Evolutionary conservation across 2,888 invertebrate species (phyloP).

Genomic region (Cynaeus angustus): DNA sequence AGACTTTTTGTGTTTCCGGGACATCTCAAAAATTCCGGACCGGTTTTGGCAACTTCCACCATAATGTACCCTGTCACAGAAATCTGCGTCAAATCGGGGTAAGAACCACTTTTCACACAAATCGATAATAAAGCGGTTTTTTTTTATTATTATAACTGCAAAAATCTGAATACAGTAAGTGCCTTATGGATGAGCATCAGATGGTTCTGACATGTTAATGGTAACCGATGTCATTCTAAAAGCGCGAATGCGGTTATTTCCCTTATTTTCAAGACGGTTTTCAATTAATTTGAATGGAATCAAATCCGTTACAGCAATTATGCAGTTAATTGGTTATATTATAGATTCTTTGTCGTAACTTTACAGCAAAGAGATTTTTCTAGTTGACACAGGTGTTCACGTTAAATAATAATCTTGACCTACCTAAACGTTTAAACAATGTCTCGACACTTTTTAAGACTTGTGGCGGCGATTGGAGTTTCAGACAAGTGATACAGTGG

Average conservation of each 20-base stretch:
- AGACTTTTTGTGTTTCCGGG: constrained; percentile 58
- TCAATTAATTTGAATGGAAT: constrained; percentile 18
- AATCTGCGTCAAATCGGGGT: constrained; percentile 59
- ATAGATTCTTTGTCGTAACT: constrained; percentile 4
- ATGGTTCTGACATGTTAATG: constrained; percentile 24
- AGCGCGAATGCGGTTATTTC: constrained; percentile 16
- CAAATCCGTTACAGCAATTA: constrained; percentile 10
- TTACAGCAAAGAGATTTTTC: constrained; percentile 16
- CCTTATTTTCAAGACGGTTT: constrained; percentile 13
- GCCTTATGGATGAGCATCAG: constrained; percentile 39
- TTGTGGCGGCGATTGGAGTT: not conserved
- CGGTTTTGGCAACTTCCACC: constrained; percentile 55
- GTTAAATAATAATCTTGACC: constrained; percentile 42
- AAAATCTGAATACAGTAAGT: constrained; percentile 31
- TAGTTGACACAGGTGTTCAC: constrained; percentile 44
- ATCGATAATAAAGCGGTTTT: constrained; percentile 20
- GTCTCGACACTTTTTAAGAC: constrained; percentile 1
- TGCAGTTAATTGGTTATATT: constrained; percentile 6
- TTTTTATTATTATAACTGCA: constrained; percentile 17
- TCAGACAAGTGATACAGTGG: constrained; percentile 36
- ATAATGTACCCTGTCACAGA: constrained; percentile 57
- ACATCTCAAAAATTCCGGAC: constrained; percentile 58
- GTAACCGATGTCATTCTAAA: constrained; percentile 26
- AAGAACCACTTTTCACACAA: constrained; percentile 40
- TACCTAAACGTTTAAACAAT: constrained; percentile 33